phyloP scores from a whole-genome alignment of 2,113 vertebrate genomes.

The Malurus elegans region DNA sequence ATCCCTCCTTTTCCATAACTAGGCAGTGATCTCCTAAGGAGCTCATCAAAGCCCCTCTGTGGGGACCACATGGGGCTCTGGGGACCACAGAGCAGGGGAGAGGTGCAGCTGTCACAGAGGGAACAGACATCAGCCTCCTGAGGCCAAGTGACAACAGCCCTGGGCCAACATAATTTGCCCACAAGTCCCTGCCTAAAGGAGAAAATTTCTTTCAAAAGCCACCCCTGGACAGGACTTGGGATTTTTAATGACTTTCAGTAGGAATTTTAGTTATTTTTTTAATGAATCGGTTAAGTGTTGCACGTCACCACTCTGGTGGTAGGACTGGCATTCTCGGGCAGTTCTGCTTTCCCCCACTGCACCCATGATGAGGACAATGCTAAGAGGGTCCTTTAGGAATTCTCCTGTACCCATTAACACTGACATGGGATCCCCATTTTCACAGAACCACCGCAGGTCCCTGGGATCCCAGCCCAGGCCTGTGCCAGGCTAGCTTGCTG shows the following conservation, averaged over 20 bases:
- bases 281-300: neutral
- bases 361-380: neutral
- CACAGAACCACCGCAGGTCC: neutral
- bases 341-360: neutral
- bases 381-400: neutral
- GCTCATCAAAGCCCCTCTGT: neutral
- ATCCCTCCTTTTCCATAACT: neutral
- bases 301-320: neutral
- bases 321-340: neutral
- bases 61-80: accelerated
- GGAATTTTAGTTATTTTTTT: neutral
- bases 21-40: neutral
- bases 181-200: neutral
- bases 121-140: neutral
- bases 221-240: neutral
- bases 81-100: neutral
- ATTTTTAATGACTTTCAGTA: neutral
- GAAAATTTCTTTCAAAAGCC: neutral
- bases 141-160: neutral
- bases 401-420: accelerated
- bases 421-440: accelerated
- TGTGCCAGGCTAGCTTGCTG: neutral
- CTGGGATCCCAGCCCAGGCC: neutral
- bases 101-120: neutral
- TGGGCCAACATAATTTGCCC: neutral